phyloP scores from a whole-genome alignment of 2,797 vertebrate species.

The Chlorospingus flavigularis region DNA sequence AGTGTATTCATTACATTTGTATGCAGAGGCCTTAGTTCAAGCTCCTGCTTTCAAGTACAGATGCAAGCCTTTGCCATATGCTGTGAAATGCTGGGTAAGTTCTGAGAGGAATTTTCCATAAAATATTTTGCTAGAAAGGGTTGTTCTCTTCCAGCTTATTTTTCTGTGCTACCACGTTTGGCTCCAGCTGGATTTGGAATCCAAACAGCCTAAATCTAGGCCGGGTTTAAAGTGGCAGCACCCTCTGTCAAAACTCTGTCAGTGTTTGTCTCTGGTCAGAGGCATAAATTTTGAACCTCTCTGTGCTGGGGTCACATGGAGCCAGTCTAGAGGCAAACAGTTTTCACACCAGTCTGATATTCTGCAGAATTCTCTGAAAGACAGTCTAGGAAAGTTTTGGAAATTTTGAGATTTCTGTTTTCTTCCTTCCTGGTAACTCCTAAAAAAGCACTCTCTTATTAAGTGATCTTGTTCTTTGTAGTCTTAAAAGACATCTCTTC shows the following conservation, averaged over 20 bases:
- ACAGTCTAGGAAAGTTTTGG: not conserved
- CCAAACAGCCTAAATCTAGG: not conserved
- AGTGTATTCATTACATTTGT: not conserved
- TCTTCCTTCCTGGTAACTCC: not conserved
- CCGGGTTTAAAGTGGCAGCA: not conserved
- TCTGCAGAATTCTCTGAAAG: not conserved
- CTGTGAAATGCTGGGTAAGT: not conserved
- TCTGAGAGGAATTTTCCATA: not conserved
- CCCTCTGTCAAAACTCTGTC: not conserved
- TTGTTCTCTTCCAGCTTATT: not conserved
- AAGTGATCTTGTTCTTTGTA: not conserved
- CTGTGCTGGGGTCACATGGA: not conserved
- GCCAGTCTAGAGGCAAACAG: not conserved
- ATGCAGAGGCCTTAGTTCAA: not conserved
- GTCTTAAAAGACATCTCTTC: not conserved
- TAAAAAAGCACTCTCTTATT: not conserved
- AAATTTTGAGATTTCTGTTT: not conserved
- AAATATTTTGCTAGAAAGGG: constrained; percentile 4
- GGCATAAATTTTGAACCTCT: not conserved
- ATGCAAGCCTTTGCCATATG: not conserved
- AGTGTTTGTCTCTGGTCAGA: not conserved
- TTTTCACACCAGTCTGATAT: not conserved
- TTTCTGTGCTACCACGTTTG: not conserved
- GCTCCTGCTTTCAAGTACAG: not conserved
- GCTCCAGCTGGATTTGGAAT: not conserved